Evolutionary conservation across 92 coral and sea anemone genomes (phyloP).

Genomic region (Parazoanthus swiftii): DNA sequence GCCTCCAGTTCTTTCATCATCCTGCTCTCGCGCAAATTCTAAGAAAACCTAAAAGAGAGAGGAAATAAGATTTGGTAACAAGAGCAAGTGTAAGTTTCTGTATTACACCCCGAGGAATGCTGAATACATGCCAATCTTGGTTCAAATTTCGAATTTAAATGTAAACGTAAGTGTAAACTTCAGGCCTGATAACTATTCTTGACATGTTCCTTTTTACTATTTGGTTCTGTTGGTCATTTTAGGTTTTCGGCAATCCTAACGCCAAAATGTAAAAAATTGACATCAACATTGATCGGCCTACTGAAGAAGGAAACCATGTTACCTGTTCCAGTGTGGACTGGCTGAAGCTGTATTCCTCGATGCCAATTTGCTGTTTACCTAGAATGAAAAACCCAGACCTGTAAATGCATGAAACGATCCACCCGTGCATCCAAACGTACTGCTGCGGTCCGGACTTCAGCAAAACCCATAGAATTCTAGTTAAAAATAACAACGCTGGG

Average conservation of each 20-base stretch:
- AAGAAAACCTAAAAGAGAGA: constrained; percentile 68
- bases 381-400: neutral
- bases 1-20: constrained; percentile 84
- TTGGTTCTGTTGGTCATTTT: no score
- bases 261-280: no score
- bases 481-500: no score
- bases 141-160: no score
- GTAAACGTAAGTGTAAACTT: no score
- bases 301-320: neutral
- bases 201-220: no score
- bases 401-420: no score
- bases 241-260: no score
- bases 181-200: no score
- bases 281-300: no score
- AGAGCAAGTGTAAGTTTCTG: no score
- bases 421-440: neutral
- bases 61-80: neutral
- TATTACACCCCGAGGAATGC: neutral
- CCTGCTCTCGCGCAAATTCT: constrained; percentile 92
- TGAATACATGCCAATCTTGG: neutral
- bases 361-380: constrained; percentile 85
- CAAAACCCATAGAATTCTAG: no score
- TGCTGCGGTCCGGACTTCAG: neutral
- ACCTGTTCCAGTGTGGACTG: constrained; percentile 89
- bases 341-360: constrained; percentile 94